Evolutionary conservation across 2,113 vertebrate genomes (phyloP), one percentile per base, ranked within the genome.

Genomic region (Corydoras maculifer): DNA sequence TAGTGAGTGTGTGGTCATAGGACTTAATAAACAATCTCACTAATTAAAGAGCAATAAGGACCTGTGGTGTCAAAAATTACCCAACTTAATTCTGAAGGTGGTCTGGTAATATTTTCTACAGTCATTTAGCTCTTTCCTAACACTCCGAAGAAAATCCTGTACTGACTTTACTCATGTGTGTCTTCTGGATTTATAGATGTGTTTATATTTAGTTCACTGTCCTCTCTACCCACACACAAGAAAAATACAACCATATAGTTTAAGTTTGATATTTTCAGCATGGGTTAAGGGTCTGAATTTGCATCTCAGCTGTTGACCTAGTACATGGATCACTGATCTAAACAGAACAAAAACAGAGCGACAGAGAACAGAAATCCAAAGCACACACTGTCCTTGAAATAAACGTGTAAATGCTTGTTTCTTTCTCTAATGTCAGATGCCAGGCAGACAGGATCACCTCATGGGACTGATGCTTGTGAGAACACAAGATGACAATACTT

Each of bases 91-190:
- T 43, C 35, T 43, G 7, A 43, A 43, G 35, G 35, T 1, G 7
- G 35, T 4, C 35, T 43, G 35, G 35, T 43, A 43, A 43, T 2
- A 2, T 4, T 8, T 43, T 18, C n/a, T 66, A 11, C 6, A 18
- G 53, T 58, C 49, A 51, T 12, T 14, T 15, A 69, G 18, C 25
- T 10, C 14, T n/a, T 74, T 74, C 60, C 60, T 6, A 9, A 60
- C 51, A 57, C 51, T 68, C 62, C 14, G 60, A 60, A 73, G 15
- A 72, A 72, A 77, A 75, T 68, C 3, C 0, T 6, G 1, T 11
- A 79, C 82, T 75, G 78, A 76, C 77, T 73, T 82, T 83, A 74
- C 80, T 81, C 80, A 69, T 69, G 25, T 62, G 67, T 25, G 25
- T 65, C 49, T 50, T 50, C 35, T 43, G 35, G 4, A 43, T 43